Conservation (phyloP, 2,888 invertebrate genomes). For the Cynaeus angustus region DNA sequence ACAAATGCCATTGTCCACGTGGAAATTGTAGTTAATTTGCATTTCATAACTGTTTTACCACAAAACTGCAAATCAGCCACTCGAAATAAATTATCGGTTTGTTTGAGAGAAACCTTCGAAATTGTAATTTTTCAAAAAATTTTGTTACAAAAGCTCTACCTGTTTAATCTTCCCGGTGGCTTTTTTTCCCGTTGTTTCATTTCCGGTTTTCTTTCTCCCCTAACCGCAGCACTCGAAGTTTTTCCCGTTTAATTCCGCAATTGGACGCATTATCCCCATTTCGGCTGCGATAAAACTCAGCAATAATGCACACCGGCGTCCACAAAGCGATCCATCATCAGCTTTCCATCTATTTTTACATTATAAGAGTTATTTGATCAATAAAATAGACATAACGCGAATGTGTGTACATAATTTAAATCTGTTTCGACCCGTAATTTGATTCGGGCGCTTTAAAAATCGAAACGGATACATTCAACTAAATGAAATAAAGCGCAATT, state of each 20-base stretch:
- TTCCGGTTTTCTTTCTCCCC: conserved; percentile 4
- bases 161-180: too few species aligned
- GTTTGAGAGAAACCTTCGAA: too few species aligned
- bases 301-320: conserved; percentile 35
- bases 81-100: too few species aligned
- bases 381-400: conserved; percentile 19
- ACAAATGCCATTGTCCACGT: too few species aligned
- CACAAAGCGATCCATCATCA: conserved; percentile 22
- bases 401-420: conserved; percentile 27
- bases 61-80: too few species aligned
- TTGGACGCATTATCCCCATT: conserved; percentile 22
- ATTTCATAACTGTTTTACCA: too few species aligned
- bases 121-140: too few species aligned
- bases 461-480: conserved; percentile 1
- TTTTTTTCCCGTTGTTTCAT: not conserved
- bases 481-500: conserved; percentile 23
- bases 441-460: not conserved
- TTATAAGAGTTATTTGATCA: conserved; percentile 15
- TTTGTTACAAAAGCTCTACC: too few species aligned
- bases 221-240: not conserved
- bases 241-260: conserved; percentile 21
- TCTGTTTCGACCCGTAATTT: conserved; percentile 9
- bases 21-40: too few species aligned
- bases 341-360: conserved; percentile 21
- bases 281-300: conserved; percentile 14